These are phyloP conservation scores for Phalanger gymnotis DNA, from an alignment of 2,797 vertebrate genomes.

Conservation along the genomic window DNA sequence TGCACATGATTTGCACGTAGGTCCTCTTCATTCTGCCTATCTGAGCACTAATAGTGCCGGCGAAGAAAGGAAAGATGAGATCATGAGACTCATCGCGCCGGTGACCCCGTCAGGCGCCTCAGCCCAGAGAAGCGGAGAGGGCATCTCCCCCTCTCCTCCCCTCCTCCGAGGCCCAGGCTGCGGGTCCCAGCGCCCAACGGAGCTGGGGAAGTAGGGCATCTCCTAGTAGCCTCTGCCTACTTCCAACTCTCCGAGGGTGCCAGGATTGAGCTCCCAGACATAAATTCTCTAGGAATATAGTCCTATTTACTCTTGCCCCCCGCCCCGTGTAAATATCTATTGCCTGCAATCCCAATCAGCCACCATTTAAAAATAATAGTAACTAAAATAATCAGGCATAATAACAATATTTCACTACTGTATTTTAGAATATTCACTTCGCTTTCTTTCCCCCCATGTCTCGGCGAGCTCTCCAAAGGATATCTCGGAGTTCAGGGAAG, in stretches of 20 bases:
- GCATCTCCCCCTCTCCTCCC: constrained; percentile 5
- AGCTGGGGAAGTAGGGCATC: background rate
- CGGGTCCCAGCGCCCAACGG: background rate
- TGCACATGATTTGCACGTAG: constrained; percentile 88
- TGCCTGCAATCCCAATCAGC: background rate
- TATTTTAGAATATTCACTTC: background rate
- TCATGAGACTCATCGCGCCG: constrained; percentile 84
- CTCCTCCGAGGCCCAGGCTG: constrained; percentile 4
- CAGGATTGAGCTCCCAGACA: background rate
- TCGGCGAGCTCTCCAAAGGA: background rate
- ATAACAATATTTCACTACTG: background rate
- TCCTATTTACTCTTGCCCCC: background rate
- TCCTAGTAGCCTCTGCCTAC: background rate
- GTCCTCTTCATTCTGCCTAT: constrained; percentile 87
- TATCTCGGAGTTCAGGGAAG: background rate
- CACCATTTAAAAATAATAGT: constrained; percentile 37
- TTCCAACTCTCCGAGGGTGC: background rate
- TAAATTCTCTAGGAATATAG: background rate
- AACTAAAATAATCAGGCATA: background rate
- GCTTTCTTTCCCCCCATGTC: constrained; percentile 47
- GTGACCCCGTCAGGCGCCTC: constrained; percentile 75
- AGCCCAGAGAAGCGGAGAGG: constrained; percentile 57
- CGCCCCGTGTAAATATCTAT: background rate
- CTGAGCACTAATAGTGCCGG: constrained; percentile 85
- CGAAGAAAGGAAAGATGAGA: constrained; percentile 85